phyloP scores from a whole-genome alignment of 2,113 vertebrate genomes.

The Nyctibius bracteatus region DNA sequence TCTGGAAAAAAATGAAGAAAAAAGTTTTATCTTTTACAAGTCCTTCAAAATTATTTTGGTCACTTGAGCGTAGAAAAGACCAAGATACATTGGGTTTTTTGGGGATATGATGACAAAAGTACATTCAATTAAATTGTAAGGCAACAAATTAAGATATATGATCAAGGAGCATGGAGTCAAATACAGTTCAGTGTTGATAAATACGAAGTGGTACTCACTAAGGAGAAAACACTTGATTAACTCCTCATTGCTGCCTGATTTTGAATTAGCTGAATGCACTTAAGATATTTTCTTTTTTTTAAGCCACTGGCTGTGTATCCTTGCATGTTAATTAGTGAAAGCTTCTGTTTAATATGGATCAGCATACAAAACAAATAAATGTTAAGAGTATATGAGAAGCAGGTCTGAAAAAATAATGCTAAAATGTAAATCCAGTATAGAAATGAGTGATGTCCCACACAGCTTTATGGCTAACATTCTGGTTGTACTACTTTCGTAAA shows the following conservation, averaged over 20 bases:
- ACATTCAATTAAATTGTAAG: slow-evolving; percentile 2
- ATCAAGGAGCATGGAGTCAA: neutral
- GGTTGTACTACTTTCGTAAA: neutral
- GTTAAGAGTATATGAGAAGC: neutral
- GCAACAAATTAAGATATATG: neutral
- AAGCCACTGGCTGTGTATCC: neutral
- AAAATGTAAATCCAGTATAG: neutral
- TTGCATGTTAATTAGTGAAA: slow-evolving; percentile 3
- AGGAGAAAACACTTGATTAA: neutral
- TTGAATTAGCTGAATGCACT: neutral
- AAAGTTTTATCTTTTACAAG: neutral
- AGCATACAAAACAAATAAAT: neutral
- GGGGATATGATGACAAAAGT: neutral
- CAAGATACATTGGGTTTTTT: neutral
- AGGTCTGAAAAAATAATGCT: neutral
- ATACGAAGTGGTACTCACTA: neutral
- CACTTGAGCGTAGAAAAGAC: neutral
- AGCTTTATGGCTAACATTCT: neutral
- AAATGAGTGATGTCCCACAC: neutral
- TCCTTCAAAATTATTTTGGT: neutral
- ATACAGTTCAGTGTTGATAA: neutral
- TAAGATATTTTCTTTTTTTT: neutral
- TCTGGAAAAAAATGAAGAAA: neutral
- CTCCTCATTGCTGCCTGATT: neutral
- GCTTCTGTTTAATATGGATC: neutral